phyloP scores from a whole-genome alignment of 2,888 invertebrate genomes.

The Cantharis rustica region DNA sequence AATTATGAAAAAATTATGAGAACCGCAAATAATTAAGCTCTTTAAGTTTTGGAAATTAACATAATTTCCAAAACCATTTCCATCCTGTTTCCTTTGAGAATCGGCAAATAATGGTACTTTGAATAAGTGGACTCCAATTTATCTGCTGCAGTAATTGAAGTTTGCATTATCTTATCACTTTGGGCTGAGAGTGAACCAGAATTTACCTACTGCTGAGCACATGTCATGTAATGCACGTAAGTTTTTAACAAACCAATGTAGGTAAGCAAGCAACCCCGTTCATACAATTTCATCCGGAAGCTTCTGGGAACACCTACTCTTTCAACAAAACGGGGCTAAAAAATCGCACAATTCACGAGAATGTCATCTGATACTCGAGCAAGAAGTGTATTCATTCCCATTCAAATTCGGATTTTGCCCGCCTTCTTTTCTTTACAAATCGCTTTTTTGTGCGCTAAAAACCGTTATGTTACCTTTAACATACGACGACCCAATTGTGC shows the following conservation, averaged over 20 bases:
- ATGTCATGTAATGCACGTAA: slow-evolving; percentile 1
- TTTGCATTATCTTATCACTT: not conserved
- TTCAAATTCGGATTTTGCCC: slow-evolving; percentile 39
- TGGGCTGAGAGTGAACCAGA: not conserved
- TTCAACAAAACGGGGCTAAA: slow-evolving; percentile 49
- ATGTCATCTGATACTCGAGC: slow-evolving; percentile 52
- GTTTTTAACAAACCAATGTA: slow-evolving; percentile 5
- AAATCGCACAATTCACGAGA: slow-evolving; percentile 47
- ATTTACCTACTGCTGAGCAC: slow-evolving; percentile 3
- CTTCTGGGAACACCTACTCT: slow-evolving; percentile 51
- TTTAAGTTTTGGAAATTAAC: not conserved
- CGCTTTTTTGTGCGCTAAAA: slow-evolving; percentile 47
- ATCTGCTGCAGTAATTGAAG: not conserved
- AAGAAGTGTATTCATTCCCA: slow-evolving; percentile 45
- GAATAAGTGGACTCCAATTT: not conserved
- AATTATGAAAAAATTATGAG: not conserved
- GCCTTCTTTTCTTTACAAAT: slow-evolving; percentile 47
- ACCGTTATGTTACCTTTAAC: slow-evolving; percentile 52
- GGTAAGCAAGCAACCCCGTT: slow-evolving; percentile 18
- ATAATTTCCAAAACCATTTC: not conserved
- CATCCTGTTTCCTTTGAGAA: not conserved
- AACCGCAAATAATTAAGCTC: not conserved
- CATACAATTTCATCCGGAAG: slow-evolving; percentile 52
- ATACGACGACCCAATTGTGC: slow-evolving; percentile 33
- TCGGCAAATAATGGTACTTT: not conserved